Percentiles rank a stretch among this genome's conserved stretches.
phyloP scores from a whole-genome alignment of 2,888 invertebrate genomes.

The Buathra laborator region DNA sequence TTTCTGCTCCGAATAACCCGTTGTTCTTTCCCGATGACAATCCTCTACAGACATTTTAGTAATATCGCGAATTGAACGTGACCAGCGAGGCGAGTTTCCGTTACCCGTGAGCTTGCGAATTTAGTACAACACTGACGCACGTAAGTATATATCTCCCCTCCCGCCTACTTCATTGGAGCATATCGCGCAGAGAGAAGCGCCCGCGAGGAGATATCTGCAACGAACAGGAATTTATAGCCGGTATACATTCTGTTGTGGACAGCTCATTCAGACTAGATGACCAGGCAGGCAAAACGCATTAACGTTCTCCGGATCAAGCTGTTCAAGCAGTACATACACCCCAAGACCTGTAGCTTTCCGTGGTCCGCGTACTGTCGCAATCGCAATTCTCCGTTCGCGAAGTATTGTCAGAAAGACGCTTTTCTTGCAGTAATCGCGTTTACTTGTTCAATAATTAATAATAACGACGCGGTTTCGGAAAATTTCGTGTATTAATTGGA shows the following conservation, averaged over 20 bases:
- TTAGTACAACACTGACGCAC: not conserved
- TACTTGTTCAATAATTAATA: not conserved
- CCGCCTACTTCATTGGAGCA: conserved; percentile 16
- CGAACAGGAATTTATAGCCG: conserved; percentile 46
- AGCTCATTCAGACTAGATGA: conserved; percentile 41
- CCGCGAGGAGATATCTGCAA: conserved; percentile 45
- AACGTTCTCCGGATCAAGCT: not conserved
- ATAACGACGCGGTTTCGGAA: not conserved
- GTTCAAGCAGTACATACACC: too few species aligned
- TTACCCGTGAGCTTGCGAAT: conserved; percentile 19
- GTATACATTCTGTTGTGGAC: conserved; percentile 32
- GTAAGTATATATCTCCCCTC: not conserved
- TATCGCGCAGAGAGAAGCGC: conserved; percentile 42
- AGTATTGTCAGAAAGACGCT: not conserved
- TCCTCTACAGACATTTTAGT: conserved; percentile 6
- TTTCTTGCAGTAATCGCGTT: not conserved
- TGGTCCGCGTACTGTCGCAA: not conserved
- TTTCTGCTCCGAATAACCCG: not conserved
- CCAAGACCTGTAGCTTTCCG: not conserved
- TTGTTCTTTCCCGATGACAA: conserved; percentile 22
- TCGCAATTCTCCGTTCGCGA: not conserved
- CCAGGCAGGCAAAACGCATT: conserved; percentile 10
- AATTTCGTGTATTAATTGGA: not conserved
- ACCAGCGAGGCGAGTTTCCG: conserved; percentile 41
- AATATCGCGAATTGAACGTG: conserved; percentile 15